Evolutionary conservation across 1,140 invertebrate species (phyloP), one percentile per base, ranked within the genome.

Genomic region (Temnothorax longispinosus): DNA sequence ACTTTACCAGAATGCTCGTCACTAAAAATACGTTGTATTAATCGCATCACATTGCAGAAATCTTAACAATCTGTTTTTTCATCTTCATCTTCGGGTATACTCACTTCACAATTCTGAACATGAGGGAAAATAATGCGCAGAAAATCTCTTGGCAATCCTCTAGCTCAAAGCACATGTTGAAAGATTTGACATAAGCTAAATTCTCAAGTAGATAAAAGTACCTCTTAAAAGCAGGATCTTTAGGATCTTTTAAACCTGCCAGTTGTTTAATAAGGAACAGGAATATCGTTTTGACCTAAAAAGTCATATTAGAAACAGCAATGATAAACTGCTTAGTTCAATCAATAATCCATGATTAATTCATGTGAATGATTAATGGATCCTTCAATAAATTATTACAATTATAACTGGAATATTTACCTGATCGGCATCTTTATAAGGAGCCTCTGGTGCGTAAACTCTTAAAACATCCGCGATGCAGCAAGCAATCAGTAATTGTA

Each of bases 61-160:
- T 35, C 44, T 81, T 60, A 54, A 52, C 7, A 65, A 60, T 64
- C 15, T 62, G 10, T 50, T 21, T 47, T 27, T n/a, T 13, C 10
- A 10, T 50, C 54, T 58, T 67, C 35, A 27, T 41, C 3, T 27
- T 18, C 8, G 47, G 15, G 8, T 80, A 56, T 84, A 96, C 96
- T 97, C 95, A 99, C 98, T 99, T 99, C 90, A 99, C 98, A 95
- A 99, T 99, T 95, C 97, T 98, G 94, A 99, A 99, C 96, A 99
- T 99, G n/a, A 99, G 96, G 69, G 97, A 97, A 95, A 99, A 99
- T 0, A 99, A 96, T 58, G 97, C 97, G 93, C 98, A 99, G 94
- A 99, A 99, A 92, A 99, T 99, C 95, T 99, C 98, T 95, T 99
- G 98, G 92, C 98, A 99, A 94, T 99, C 99, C 95, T 99, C 99